Evolutionary conservation across 2,888 invertebrate genomes (phyloP), one percentile per base, ranked within the genome.

Genomic region (Cacoxenus indagator): DNA sequence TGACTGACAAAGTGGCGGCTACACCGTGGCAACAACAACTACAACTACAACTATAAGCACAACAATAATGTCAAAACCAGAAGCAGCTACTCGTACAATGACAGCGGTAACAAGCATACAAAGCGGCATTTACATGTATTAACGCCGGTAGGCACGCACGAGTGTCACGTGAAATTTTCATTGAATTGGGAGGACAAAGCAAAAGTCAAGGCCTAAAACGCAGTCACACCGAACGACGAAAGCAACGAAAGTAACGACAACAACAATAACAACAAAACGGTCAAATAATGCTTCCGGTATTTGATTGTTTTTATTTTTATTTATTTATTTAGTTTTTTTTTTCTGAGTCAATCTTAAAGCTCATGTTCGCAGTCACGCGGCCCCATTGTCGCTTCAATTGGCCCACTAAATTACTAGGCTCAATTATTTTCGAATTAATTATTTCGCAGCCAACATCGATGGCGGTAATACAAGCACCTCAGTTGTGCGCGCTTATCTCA

Each of bases 401-500:
- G 77, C 67, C 65, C 75, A 73, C 81, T 81, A 73, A 81, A 83
- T 81, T 83, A 81, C 83, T 83, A 73, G 78, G 72, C 75, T 83
- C 83, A 83, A 81, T 81, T 81, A 81, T 83, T 82, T 81, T 81
- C 80, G 83, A 83, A 81, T 81, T 81, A 81, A 81, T 81, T 81
- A 81, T 81, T 81, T 83, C 82, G 81, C 80, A 82, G 77, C 68
- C 61, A 62, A 43, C 66, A 70, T 73, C 73, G 70, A 66, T 65
- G 59, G 54, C 65, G 80, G 80, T 79, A 79, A 79, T 78, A 75
- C 43, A 67, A 59, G 55, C 75, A 70, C 67, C n/a, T n/a, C n/a
- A 74, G 78, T 77, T 71, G 71, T 70, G 19, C 2, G 59, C 17
- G 19, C 8, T 11, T 31, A 59, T 14, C 31, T 22, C 57, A 8